phyloP scores from a whole-genome alignment of 2,113 vertebrate species.

The Platysternon megacephalum region DNA sequence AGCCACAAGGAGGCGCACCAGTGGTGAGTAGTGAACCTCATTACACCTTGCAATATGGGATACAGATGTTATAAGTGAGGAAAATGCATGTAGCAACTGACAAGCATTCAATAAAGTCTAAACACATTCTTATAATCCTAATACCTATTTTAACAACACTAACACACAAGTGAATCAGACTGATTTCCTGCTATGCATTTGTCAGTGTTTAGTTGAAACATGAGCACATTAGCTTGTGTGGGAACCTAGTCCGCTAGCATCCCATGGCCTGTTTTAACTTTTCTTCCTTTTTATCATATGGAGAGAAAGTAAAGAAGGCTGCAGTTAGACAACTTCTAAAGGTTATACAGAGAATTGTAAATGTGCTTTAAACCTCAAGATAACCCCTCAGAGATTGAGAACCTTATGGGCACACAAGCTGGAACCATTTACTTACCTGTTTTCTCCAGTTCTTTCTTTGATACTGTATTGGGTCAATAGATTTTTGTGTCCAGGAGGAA shows the following conservation, averaged over 20 bases:
- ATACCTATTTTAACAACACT: neutral
- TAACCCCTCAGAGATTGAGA: neutral
- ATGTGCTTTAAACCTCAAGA: neutral
- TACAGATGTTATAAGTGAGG: neutral
- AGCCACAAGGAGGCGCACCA: neutral
- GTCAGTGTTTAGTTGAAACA: neutral
- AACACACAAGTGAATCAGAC: neutral
- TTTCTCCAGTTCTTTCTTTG: neutral
- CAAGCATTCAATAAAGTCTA: neutral
- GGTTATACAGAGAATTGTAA: neutral
- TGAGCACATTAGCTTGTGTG: neutral
- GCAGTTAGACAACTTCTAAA: neutral
- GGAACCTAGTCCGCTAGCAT: neutral
- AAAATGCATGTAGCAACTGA: neutral
- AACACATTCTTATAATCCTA: neutral
- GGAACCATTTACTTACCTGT: neutral
- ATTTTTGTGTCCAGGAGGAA: neutral
- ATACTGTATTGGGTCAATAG: neutral
- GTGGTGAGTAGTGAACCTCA: neutral
- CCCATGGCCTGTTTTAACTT: neutral
- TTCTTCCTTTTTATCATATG: neutral
- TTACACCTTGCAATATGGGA: neutral
- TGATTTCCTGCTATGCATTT: neutral
- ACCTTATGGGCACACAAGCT: neutral
- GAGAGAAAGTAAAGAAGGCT: neutral